A percentile compares a stretch with the other conserved stretches of the same genome.
phyloP scores from a whole-genome alignment of 2,888 invertebrate species.

The Eledona agricola region DNA sequence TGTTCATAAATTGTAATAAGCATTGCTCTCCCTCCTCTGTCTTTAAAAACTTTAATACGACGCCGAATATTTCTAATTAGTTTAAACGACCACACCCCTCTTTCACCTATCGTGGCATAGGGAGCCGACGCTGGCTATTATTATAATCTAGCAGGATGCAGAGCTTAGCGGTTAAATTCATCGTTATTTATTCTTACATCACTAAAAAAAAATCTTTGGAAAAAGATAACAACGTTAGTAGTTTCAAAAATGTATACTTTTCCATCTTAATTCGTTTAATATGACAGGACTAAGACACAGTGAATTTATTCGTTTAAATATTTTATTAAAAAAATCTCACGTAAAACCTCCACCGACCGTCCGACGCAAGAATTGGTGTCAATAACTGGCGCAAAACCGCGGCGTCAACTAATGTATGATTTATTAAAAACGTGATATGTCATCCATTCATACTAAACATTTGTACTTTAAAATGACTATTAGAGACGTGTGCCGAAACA shows the following conservation, averaged over 20 bases:
- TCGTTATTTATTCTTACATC: slow-evolving; percentile 58
- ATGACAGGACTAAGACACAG: slow-evolving; percentile 65
- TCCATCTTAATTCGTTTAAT: slow-evolving; percentile 62
- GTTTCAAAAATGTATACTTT: slow-evolving; percentile 62
- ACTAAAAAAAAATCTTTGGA: slow-evolving; percentile 64
- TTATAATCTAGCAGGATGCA: slow-evolving; percentile 47
- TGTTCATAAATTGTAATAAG: slow-evolving; percentile 38
- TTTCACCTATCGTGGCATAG: slow-evolving; percentile 38
- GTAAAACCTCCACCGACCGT: slow-evolving; percentile 21
- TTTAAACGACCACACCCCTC: slow-evolving; percentile 46
- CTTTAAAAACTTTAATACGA: slow-evolving; percentile 26
- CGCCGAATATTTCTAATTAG: slow-evolving; percentile 41
- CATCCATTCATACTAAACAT: slow-evolving; percentile 68
- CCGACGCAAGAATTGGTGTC: slow-evolving; percentile 33
- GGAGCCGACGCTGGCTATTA: slow-evolving; percentile 33
- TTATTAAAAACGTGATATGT: slow-evolving; percentile 51
- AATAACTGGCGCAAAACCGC: slow-evolving; percentile 15
- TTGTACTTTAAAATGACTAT: slow-evolving; percentile 84
- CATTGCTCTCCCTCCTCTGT: slow-evolving; percentile 41
- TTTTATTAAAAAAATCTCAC: slow-evolving; percentile 32
- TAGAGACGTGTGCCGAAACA: slow-evolving; percentile 66
- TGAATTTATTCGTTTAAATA: slow-evolving; percentile 61
- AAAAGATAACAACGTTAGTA: slow-evolving; percentile 63
- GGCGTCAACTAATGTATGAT: slow-evolving; percentile 27
- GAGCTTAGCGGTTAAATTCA: slow-evolving; percentile 56